Evolutionary conservation across 1,140 invertebrate species (phyloP), one percentile per base, ranked within the genome.

Genomic region (Nomia melanderi): DNA sequence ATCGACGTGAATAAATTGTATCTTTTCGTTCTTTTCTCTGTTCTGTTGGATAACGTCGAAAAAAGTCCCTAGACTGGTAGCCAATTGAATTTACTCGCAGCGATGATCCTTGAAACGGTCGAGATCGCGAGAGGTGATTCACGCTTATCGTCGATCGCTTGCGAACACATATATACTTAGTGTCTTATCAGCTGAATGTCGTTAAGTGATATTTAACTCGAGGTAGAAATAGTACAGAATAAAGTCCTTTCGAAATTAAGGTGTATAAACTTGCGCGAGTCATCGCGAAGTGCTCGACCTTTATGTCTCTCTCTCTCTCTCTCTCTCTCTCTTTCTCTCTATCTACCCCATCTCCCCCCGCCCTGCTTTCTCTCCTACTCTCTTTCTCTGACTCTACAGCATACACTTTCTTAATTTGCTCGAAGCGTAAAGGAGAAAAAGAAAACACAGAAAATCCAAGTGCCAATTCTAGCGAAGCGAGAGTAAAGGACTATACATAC

Each of bases 381-480:
- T 54, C 27, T 66, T n/a, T 53, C 11, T 25, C 25, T 39, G 14
- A 27, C 5, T 60, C 11, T 39, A n/a, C 25, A 57, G 20, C 44
- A 29, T 20, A 29, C 33, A 75, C 63, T 53, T 67, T 72, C 39
- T 83, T 78, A 1, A 64, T 64, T 80, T 60, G 23, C 62, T 57
- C 50, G 17, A 71, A 70, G 39, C 54, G 50, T 76, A 65, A 59
- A 8, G 63, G 53, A 36, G 29, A n/a, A 27, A 27, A 33, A 69
- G 44, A 73, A 64, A 54, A 73, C 47, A 25, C 67, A 78, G 71
- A 81, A 70, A 75, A 78, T 84, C 53, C 81, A 88, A 88, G 88
- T 89, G 88, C 88, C 88, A 89, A 89, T 88, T 81, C 73, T 88
- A 89, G 82, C 77, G 47, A 88, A 81, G 54, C 57, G 64, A 82